A percentile compares a stretch with the other conserved stretches of the same genome.
Evolutionary conservation across 2,888 invertebrate genomes (phyloP).

Genomic region (Malachius bipustulatus): DNA sequence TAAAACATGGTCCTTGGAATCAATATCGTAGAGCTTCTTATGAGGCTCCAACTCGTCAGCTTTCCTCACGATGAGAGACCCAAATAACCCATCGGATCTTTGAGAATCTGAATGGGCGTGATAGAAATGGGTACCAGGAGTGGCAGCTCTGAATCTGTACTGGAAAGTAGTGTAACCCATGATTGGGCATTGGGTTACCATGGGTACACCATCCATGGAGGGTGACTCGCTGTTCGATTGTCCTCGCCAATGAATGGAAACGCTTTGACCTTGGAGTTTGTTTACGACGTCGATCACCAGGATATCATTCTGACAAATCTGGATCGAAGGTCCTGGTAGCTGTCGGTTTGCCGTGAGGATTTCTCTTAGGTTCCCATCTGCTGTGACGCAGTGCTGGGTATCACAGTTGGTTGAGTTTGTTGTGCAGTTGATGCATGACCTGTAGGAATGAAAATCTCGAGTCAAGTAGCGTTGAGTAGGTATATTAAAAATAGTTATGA

Average conservation of each 20-base stretch:
- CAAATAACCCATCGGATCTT: conserved; percentile 56
- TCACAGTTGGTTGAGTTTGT: conserved; percentile 46
- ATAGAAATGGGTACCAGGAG: conserved; percentile 61
- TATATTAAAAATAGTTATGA: no score
- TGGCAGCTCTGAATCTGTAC: conserved; percentile 56
- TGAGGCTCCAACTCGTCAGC: conserved; percentile 49
- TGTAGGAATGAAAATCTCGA: no score
- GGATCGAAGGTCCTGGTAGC: conserved; percentile 50
- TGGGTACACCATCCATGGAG: conserved; percentile 64
- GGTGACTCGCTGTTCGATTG: conserved; percentile 56
- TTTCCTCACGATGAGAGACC: conserved; percentile 57
- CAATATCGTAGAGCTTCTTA: conserved; percentile 54
- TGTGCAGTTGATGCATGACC: conserved; percentile 55
- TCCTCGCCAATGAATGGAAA: conserved; percentile 71
- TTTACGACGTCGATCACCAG: conserved; percentile 63
- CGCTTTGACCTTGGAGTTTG: conserved; percentile 52
- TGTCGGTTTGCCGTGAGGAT: conserved; percentile 56
- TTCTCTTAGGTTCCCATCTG: conserved; percentile 50
- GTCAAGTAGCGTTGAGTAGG: no score
- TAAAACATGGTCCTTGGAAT: conserved; percentile 56
- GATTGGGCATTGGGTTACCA: conserved; percentile 68
- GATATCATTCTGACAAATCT: conserved; percentile 61
- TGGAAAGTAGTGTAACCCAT: conserved; percentile 54
- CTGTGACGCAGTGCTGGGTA: conserved; percentile 50
- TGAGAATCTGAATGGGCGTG: conserved; percentile 61